Evolutionary conservation across 2,888 invertebrate species (phyloP), one percentile per base, ranked within the genome.

Genomic region (Desoria tigrina): DNA sequence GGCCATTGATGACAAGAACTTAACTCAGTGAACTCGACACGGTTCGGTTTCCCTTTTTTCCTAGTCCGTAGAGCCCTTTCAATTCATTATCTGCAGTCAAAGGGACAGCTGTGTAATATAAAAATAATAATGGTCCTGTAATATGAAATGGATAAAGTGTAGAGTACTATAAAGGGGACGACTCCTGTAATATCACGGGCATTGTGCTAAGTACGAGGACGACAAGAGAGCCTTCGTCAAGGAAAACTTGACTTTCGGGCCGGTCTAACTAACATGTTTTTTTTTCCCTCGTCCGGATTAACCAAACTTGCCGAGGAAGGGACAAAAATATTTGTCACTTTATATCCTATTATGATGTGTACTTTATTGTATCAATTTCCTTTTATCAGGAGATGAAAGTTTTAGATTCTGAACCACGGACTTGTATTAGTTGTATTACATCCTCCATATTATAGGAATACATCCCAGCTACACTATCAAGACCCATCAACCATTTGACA

Each of bases 91-190:
- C 39, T 9, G 39, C 16, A 39, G 27, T 23, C 6, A 32, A 32
- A 55, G 32, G 37, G 55, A 55, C 55, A 55, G 55, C 55, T 55
- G 55, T 28, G 11, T 32, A 55, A 55, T 32, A 27, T 55, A 55
- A 28, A 55, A 55, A 55, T 55, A 37, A 55, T 55, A 55, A 55
- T 32, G 37, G 28, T n/a, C 14, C n/a, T 23, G 55, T 55, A 55
- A 55, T 32, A 55, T 32, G 55, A 55, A 55, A 55, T 55, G 55
- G 55, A 55, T 55, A 55, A 55, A 55, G 24, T 55, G 55, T 11
- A 26, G 6, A 9, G n/a, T 6, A n/a, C 24, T 9, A 21, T 49
- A 7, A 11, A 11, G 14, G 18, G 11, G 9, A 11, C 18, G 49
- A 49, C 11, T n/a, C n/a, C n/a, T n/a, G n/a, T n/a, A n/a, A n/a